Conservation (phyloP, 2,888 invertebrate species). For the Andrena bicolor region DNA sequence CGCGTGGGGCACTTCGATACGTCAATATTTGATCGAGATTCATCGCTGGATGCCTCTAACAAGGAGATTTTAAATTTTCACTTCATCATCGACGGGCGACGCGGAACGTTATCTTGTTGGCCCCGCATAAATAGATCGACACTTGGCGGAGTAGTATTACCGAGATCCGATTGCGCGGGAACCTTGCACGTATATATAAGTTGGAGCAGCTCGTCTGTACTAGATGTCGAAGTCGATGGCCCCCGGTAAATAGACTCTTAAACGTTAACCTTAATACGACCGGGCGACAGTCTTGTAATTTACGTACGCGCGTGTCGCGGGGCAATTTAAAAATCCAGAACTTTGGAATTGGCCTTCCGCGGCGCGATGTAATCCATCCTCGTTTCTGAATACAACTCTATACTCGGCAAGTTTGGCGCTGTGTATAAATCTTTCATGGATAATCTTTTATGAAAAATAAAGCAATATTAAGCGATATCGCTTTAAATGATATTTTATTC, state of each 20-base stretch:
- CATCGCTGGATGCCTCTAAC: neutral
- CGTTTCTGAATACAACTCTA: neutral
- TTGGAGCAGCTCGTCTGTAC: slow-evolving; percentile 47
- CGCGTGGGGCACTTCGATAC: neutral
- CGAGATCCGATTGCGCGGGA: slow-evolving; percentile 58
- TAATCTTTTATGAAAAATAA: neutral
- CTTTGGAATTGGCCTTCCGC: slow-evolving; percentile 25
- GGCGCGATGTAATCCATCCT: slow-evolving; percentile 34
- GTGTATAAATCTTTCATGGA: slow-evolving; percentile 5
- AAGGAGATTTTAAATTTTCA: slow-evolving; percentile 24
- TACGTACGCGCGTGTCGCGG: slow-evolving; percentile 26
- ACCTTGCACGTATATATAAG: slow-evolving; percentile 21
- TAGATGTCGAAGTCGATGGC: slow-evolving; percentile 44
- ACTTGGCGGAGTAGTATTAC: slow-evolving; percentile 37
- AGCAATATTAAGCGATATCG: no score
- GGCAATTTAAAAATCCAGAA: slow-evolving; percentile 50
- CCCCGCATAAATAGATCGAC: slow-evolving; percentile 47
- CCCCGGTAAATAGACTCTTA: slow-evolving; percentile 46
- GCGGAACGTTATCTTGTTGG: slow-evolving; percentile 33
- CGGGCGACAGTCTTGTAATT: slow-evolving; percentile 42
- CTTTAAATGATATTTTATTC: no score
- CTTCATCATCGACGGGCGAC: slow-evolving; percentile 11
- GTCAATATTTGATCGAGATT: neutral
- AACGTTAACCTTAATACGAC: slow-evolving; percentile 52
- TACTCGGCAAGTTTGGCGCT: neutral